These are phyloP conservation scores for Chrysina gloriosa DNA, from an alignment of 2,888 invertebrate species.

Conservation along the genomic window DNA sequence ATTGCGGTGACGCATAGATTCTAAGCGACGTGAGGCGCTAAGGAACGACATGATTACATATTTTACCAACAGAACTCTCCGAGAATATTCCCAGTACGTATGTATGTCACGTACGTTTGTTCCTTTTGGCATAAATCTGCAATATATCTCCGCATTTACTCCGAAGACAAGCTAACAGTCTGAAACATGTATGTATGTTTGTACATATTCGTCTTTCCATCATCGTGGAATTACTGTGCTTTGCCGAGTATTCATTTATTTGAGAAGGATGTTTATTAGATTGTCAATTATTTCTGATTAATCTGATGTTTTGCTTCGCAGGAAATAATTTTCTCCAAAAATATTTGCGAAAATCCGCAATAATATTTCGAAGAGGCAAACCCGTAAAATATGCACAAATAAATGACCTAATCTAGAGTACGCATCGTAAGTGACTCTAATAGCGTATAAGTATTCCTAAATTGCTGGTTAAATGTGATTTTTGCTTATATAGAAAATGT, in stretches of 20 bases:
- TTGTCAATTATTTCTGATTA: not conserved
- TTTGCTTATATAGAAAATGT: too few species aligned
- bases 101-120: slow-evolving; percentile 30
- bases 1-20: not conserved
- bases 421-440: too few species aligned
- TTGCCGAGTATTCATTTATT: not conserved
- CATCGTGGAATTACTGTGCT: not conserved
- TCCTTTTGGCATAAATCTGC: slow-evolving; percentile 15
- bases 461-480: too few species aligned
- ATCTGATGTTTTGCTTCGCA: not conserved
- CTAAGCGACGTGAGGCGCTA: too few species aligned
- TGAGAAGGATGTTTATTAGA: slow-evolving; percentile 12
- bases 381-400: not conserved
- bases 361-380: not conserved
- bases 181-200: slow-evolving; percentile 7
- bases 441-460: too few species aligned
- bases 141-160: slow-evolving; percentile 17
- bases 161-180: slow-evolving; percentile 11
- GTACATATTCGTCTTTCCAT: slow-evolving; percentile 5
- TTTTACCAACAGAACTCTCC: not conserved
- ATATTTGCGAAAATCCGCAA: not conserved
- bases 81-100: slow-evolving; percentile 15
- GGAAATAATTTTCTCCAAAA: not conserved
- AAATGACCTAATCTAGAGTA: too few species aligned
- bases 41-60: not conserved